Base-by-base conservation (phyloP, 2,113 vertebrate species). In the Melanerpes formicivorus region DNA sequence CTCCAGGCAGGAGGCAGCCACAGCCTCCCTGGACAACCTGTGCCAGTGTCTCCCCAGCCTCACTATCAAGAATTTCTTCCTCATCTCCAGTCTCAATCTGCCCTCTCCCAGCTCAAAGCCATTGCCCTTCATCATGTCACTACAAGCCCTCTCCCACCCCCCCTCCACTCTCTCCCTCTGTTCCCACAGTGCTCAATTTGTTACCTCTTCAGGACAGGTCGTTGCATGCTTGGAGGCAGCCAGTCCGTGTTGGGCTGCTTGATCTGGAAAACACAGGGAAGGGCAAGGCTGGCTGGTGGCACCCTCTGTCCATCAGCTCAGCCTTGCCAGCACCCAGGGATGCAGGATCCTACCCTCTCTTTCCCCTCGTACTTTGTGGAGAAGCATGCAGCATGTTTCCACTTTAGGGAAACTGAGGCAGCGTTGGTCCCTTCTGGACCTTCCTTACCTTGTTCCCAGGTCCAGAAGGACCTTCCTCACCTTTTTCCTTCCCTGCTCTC, bases 221-320 rank as follows among this genome's bases (percentile, higher is more conserved):
- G 94, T 90, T 98, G 98, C 6, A 91, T 97, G 89, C 98, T 98
- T 13, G 97, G 97, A 34, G 98, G 98, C 60, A 98, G 95, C 98
- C 98, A 98, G 96, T 99, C 98, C 48, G 94, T 98, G 91, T 98
- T 99, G 93, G 98, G 97, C 92, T 98, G 98, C 88, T 99, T 99
- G 77, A 98, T 90, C 98, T 99, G 97, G 60, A 97, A 95, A 95
- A 89, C 83, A 96, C 74, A 74, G 29, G 59, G 64, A 66, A 81
- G 14, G 48, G 19, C 21, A 58, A 90, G 16, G 37, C 8, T 56
- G 18, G 37, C 93, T 87, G 75, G 10, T 14, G 25, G 54, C 30
- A 62, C 18, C 5, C 16, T 23, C n/a, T 66, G 18, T 12, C 48
- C 30, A 7, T n/a, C 34, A 60, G 26, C 54, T 18, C 54, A 14